Conservation (phyloP, 35 echinoderm and acorn worm species). For the Holothuria glaberrima region DNA sequence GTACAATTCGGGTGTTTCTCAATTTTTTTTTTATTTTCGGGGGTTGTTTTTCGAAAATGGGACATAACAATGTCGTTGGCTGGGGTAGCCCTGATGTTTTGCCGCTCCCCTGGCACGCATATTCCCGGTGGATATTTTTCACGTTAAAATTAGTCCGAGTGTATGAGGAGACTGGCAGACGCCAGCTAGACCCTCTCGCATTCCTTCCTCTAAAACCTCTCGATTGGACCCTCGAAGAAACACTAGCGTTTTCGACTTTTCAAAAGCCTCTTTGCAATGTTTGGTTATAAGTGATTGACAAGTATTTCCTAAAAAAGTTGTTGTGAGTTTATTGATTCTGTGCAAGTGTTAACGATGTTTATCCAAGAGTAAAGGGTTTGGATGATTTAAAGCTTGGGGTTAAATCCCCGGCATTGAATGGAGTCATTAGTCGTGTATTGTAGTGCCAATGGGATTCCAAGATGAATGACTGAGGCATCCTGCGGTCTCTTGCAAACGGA, state of each 20-base stretch:
- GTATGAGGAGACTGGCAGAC: neutral
- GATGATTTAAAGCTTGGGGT: conserved; percentile 29
- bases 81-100: too few relatives aligned
- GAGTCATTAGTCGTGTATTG: conserved; percentile 29
- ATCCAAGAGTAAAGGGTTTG: conserved; percentile 27
- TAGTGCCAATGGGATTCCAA: conserved; percentile 19
- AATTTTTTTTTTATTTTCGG: too few relatives aligned
- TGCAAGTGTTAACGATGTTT: conserved; percentile 44
- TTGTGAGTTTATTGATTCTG: conserved; percentile 32
- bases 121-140: too few relatives aligned
- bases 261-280: conserved; percentile 19
- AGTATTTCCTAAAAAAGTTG: neutral
- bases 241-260: conserved; percentile 27
- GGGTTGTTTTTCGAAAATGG: too few relatives aligned
- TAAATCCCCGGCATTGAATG: conserved; percentile 37
- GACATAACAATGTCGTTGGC: too few relatives aligned
- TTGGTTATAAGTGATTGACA: conserved; percentile 44
- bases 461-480: neutral
- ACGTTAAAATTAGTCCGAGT: neutral
- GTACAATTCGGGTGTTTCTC: too few relatives aligned
- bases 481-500: too few relatives aligned
- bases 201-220: neutral
- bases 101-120: too few relatives aligned
- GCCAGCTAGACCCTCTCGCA: neutral
- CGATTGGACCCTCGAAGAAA: neutral